phyloP scores from a whole-genome alignment of 2,888 invertebrate species.

The Lapara coniferarum region DNA sequence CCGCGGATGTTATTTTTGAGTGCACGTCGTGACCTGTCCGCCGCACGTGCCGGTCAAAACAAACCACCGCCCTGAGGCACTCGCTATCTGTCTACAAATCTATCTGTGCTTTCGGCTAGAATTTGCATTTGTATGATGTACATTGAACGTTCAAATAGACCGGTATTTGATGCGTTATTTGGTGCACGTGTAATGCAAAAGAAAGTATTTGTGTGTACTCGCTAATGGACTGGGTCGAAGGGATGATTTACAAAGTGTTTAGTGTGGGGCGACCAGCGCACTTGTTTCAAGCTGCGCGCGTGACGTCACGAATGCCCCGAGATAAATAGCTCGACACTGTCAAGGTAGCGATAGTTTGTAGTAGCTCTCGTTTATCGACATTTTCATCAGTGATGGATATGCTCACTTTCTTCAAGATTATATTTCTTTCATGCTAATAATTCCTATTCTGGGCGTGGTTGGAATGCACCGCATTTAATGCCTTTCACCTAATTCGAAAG shows the following conservation, averaged over 20 bases:
- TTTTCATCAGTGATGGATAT: conserved; percentile 18
- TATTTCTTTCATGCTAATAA: conserved; percentile 7
- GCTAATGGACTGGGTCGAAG: conserved; percentile 41
- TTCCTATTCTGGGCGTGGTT: neutral
- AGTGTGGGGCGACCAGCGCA: conserved; percentile 55
- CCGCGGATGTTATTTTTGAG: conserved; percentile 43
- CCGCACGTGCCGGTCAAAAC: conserved; percentile 59
- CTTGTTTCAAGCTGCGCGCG: conserved; percentile 58
- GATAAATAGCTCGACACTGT: conserved; percentile 54
- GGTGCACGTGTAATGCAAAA: neutral
- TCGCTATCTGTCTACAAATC: conserved; percentile 34
- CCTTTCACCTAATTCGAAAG: neutral
- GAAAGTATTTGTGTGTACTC: neutral
- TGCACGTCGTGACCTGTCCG: conserved; percentile 57
- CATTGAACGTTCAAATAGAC: conserved; percentile 28
- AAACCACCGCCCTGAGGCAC: conserved; percentile 51
- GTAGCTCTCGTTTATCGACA: conserved; percentile 4
- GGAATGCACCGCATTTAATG: neutral
- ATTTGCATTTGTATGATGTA: conserved; percentile 25
- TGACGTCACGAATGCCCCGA: conserved; percentile 64
- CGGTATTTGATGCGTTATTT: neutral
- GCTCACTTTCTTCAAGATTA: conserved; percentile 15
- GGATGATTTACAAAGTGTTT: conserved; percentile 63
- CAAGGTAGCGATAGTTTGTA: conserved; percentile 30
- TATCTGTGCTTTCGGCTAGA: conserved; percentile 35